phyloP scores from a whole-genome alignment of 2,888 invertebrate genomes.

The Allygus modestus region DNA sequence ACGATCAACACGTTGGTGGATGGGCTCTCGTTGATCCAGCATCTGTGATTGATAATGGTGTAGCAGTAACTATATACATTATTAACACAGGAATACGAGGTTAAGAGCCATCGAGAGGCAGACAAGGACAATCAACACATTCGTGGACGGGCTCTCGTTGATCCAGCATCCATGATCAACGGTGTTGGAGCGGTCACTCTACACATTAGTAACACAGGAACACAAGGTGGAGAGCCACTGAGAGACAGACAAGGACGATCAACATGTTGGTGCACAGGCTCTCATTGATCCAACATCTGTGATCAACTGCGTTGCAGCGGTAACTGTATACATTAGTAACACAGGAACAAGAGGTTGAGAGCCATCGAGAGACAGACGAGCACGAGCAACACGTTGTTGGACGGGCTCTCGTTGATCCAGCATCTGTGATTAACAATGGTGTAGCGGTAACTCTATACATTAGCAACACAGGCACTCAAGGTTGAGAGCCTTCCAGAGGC shows the following conservation, averaged over 20 bases:
- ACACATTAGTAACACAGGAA: conserved; percentile 94
- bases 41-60: too few relatives aligned
- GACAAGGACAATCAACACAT: conserved; percentile 86
- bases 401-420: conserved; percentile 85
- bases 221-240: conserved; percentile 88
- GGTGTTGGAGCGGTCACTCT: too few relatives aligned
- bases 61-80: too few relatives aligned
- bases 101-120: too few relatives aligned
- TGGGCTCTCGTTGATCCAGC: conserved; percentile 87
- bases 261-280: conserved; percentile 84
- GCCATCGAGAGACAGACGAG: conserved; percentile 89
- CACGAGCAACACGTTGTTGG: conserved; percentile 84
- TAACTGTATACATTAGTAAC: too few relatives aligned
- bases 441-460: too few relatives aligned
- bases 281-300: conserved; percentile 85
- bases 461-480: conserved; percentile 90
- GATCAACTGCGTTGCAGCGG: conserved; percentile 72
- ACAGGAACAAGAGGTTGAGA: too few relatives aligned
- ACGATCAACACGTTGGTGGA: conserved; percentile 84
- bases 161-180: conserved; percentile 86
- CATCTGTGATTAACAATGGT: too few relatives aligned
- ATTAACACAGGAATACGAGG: too few relatives aligned
- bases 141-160: conserved; percentile 81
- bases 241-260: conserved; percentile 86
- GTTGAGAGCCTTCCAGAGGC: conserved; percentile 89